phyloP scores from a whole-genome alignment of 2,113 vertebrate genomes.

The Gadus macrocephalus region DNA sequence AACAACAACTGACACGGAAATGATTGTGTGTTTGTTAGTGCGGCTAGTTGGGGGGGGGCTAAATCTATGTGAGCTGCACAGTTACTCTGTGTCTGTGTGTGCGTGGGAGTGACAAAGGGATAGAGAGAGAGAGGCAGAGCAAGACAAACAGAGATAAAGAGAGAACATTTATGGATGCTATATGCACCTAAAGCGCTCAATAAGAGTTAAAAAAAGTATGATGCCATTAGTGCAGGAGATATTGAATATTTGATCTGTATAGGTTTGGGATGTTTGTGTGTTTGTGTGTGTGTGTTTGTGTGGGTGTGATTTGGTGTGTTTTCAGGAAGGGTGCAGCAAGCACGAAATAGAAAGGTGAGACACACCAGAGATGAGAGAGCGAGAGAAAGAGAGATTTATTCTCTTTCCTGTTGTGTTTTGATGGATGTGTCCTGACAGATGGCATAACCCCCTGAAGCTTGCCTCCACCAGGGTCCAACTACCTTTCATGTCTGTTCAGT shows the following conservation, averaged over 20 bases:
- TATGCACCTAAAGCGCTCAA: too few species aligned
- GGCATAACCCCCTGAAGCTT: not conserved
- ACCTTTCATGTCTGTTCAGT: conserved; percentile 11
- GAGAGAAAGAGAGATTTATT: not conserved
- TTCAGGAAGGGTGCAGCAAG: too few species aligned
- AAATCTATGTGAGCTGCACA: too few species aligned
- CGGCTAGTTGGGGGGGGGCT: too few species aligned
- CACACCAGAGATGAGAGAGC: not conserved
- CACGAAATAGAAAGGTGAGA: too few species aligned
- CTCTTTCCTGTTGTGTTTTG: not conserved
- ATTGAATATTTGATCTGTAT: too few species aligned
- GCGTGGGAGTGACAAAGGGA: too few species aligned
- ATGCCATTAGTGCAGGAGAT: too few species aligned
- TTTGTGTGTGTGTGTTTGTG: not conserved
- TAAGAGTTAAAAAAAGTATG: not conserved
- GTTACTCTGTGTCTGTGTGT: too few species aligned
- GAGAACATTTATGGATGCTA: not conserved
- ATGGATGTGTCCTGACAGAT: conserved; percentile 15
- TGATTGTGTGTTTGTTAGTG: too few species aligned
- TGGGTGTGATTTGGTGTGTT: too few species aligned
- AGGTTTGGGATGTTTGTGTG: not conserved
- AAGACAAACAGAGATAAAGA: not conserved
- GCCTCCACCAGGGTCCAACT: conserved; percentile 3
- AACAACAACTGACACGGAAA: too few species aligned
- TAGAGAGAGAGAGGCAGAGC: not conserved